A percentile compares a stretch with the other conserved stretches of the same genome.
Conservation (phyloP, 2,113 vertebrate species). For the Cyprinus carpio region DNA sequence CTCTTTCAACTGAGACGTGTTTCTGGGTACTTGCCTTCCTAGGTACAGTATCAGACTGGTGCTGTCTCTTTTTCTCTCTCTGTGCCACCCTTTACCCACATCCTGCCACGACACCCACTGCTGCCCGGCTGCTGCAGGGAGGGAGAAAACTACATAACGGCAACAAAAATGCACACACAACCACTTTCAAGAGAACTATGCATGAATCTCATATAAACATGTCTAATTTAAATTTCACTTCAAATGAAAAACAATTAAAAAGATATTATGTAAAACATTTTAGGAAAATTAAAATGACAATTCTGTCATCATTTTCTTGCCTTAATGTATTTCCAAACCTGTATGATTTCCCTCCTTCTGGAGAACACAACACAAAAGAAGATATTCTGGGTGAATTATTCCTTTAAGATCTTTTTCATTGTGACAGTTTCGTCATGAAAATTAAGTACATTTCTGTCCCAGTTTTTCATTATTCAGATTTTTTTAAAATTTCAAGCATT, state of each 20-base stretch:
- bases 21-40: conserved; percentile 69
- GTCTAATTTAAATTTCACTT: not conserved
- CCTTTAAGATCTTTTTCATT: not conserved
- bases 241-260: not conserved
- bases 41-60: conserved; percentile 61
- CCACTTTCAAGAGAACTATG: not conserved
- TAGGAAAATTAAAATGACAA: no score
- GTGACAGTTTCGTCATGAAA: not conserved
- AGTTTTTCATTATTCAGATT: not conserved
- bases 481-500: not conserved
- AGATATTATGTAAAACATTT: not conserved
- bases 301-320: no score
- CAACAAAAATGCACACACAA: conserved; percentile 18
- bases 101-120: conserved; percentile 71
- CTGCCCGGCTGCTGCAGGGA: conserved; percentile 61
- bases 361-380: not conserved
- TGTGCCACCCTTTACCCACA: conserved; percentile 66
- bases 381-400: not conserved
- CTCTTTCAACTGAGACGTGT: conserved; percentile 57
- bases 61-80: conserved; percentile 62
- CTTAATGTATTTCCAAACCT: not conserved
- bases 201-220: not conserved
- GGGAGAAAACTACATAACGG: conserved; percentile 34
- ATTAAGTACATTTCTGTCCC: not conserved
- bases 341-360: not conserved